Conservation (phyloP, 1,140 invertebrate species). For the Trinorchestia longiramus region DNA sequence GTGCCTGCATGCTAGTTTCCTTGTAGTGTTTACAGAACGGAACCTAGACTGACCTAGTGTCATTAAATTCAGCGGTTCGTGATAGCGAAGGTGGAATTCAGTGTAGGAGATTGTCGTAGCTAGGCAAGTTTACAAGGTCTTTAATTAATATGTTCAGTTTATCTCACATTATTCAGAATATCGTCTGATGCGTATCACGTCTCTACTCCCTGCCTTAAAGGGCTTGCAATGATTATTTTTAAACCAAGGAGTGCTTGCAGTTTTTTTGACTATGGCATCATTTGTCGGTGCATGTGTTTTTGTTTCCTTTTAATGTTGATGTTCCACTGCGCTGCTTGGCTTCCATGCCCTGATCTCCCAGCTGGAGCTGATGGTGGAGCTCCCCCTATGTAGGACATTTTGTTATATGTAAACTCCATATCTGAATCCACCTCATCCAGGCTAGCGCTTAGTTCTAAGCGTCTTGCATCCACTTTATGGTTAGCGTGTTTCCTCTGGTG, state of each 20-base stretch:
- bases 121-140: not conserved
- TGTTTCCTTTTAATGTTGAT: no score
- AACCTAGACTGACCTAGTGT: not conserved
- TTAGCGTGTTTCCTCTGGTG: not conserved
- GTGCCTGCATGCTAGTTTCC: not conserved
- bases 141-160: not conserved
- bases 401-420: not conserved
- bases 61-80: not conserved
- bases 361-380: not conserved
- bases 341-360: not conserved
- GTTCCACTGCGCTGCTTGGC: not conserved
- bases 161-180: not conserved
- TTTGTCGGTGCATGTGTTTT: not conserved
- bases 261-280: not conserved
- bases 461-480: not conserved
- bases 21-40: not conserved
- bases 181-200: not conserved
- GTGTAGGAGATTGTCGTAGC: not conserved
- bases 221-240: not conserved
- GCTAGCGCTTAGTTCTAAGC: not conserved
- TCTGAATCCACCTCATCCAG: not conserved
- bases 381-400: not conserved
- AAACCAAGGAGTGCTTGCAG: not conserved
- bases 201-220: not conserved
- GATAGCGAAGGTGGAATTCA: not conserved